Conservation (phyloP, 2,888 invertebrate species). For the Platynereis dumerilii region DNA sequence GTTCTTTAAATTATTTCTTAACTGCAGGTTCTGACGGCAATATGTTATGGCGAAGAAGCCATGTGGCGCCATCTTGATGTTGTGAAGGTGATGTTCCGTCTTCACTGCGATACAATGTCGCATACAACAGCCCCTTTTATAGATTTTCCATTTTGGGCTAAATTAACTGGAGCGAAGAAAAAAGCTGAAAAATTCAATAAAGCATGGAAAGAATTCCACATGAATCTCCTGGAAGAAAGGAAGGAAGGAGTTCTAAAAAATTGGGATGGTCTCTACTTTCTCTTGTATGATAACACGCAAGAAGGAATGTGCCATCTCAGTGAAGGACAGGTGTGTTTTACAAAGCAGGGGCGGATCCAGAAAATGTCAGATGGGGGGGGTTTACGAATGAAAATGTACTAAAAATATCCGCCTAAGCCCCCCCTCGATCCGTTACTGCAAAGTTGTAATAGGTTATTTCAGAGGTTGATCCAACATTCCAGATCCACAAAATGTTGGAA, state of each 20-base stretch:
- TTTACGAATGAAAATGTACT: no score
- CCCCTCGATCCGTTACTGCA: no score
- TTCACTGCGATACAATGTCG: background rate
- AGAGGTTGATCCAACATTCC: no score
- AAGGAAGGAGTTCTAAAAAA: background rate
- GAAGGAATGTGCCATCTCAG: background rate
- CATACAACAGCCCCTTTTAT: no score
- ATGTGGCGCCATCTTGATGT: background rate
- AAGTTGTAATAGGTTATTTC: no score
- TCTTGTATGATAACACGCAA: background rate
- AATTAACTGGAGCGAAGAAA: no score
- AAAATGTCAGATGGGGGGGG: no score
- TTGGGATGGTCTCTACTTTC: slow-evolving; percentile 1
- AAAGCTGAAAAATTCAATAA: background rate
- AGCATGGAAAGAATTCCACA: slow-evolving; percentile 5
- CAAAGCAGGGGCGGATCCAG: no score
- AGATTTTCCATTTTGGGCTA: no score
- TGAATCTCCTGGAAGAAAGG: slow-evolving; percentile 2
- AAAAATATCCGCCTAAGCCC: no score
- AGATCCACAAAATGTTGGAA: no score
- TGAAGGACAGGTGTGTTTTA: background rate
- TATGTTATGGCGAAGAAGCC: slow-evolving; percentile 9
- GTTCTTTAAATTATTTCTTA: no score
- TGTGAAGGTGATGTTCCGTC: background rate
- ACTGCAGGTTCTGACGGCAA: slow-evolving; percentile 4